phyloP scores from a whole-genome alignment of 2,113 vertebrate species.

The Mirza zaza region DNA sequence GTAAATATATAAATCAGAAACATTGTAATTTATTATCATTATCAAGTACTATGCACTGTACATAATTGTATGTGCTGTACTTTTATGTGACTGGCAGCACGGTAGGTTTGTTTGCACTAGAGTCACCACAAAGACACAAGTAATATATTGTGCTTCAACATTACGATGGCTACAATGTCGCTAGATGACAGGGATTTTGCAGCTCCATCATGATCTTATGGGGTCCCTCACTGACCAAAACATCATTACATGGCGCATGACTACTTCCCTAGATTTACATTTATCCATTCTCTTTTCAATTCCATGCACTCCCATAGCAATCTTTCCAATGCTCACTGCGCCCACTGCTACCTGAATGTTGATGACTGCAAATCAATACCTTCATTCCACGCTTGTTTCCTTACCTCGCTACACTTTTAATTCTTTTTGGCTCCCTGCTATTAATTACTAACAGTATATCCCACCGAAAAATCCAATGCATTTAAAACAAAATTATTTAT shows the following conservation, averaged over 20 bases:
- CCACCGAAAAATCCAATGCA: neutral
- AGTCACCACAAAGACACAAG: neutral
- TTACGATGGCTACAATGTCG: neutral
- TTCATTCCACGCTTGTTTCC: neutral
- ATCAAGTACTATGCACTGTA: neutral
- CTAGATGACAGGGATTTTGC: neutral
- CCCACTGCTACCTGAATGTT: too few relatives aligned
- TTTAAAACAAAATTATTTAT: neutral
- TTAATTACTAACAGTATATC: neutral
- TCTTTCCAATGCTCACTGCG: neutral
- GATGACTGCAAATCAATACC: neutral
- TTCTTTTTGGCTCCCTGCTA: neutral
- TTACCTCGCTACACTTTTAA: neutral
- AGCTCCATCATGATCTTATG: neutral
- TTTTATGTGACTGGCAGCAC: neutral
- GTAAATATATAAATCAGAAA: neutral
- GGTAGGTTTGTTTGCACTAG: neutral
- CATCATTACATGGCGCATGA: neutral
- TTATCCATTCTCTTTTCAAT: neutral
- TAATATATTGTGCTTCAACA: neutral
- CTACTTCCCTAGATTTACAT: neutral
- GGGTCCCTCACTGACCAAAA: neutral
- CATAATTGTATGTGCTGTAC: neutral
- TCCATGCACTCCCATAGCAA: fast-evolving
- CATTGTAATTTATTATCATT: neutral